Base-by-base conservation (phyloP, 2,888 invertebrate species). In the Eutolmus rufibarbis region DNA sequence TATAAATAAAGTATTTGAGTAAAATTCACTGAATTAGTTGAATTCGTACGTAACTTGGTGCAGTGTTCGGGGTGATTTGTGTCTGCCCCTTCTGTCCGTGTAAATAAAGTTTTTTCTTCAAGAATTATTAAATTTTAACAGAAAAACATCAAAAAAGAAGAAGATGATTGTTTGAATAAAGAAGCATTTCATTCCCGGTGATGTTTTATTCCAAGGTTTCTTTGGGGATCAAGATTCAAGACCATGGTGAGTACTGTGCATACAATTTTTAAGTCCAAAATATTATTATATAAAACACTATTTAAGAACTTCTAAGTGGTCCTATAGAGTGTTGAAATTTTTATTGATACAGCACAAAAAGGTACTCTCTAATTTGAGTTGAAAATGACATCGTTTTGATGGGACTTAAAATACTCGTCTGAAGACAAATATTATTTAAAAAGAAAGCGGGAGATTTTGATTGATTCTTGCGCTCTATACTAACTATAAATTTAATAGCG, bases 11-110 rank as follows among this genome's bases (percentile, higher is more conserved):
- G 28, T 51, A 81, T 81, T 81, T 81, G 56, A 81, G 46, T 78
- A 78, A 78, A 78, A 81, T 81, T 51, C 28, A 66, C 66, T 81
- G 23, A 81, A 56, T 81, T 81, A 81, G 81, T 81, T 76, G 34
- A 81, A 81, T 51, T 51, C 23, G 28, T 51, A 51, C 66, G 66
- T 28, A 66, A 16, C 9, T 34, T 78, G 78, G 23, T 19, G 19
- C 37, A 78, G 43, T 78, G 7, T 40, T 40, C 19, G 37, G 43
- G 43, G n/a, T 23, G 23, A 43, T 43, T 19, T 78, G 43, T 23
- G 28, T 46, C 78, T 23, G 9, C 78, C 37, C 23, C 19, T 40
- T 23, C 43, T 78, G 37, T 7, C 19, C 12, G 34, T 78, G 78
- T 78, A 78, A 78, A 78, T 78, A 43, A n/a, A 14, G 3, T 12